Evolutionary conservation across 2,888 invertebrate species (phyloP).

Genomic region (Cephus nigrinus): DNA sequence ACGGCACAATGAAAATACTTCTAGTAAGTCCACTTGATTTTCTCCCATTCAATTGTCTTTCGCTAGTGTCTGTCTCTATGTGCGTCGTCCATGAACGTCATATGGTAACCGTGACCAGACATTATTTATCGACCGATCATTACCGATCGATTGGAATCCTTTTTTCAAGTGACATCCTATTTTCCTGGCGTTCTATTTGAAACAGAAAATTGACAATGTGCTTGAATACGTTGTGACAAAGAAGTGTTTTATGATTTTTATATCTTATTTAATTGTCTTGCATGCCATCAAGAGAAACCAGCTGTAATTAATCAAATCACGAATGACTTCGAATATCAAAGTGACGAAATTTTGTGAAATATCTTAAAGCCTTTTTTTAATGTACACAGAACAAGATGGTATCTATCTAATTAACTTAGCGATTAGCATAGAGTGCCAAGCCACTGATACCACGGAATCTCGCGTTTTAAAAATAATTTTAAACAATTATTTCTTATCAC

Average conservation of each 20-base stretch:
- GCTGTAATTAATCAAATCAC: background rate
- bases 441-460: background rate
- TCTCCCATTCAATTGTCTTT: conserved; percentile 1
- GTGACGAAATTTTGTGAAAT: background rate
- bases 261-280: background rate
- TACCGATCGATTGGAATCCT: background rate
- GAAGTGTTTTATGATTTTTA: conserved; percentile 1
- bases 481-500: background rate
- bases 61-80: background rate
- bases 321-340: too few species aligned
- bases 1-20: conserved; percentile 27
- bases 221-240: background rate
- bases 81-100: background rate
- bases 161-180: background rate
- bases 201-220: background rate
- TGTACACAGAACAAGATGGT: background rate
- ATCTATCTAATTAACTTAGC: background rate
- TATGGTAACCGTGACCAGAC: background rate
- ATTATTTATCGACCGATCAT: background rate
- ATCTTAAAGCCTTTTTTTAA: background rate
- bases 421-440: background rate
- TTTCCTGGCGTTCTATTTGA: background rate
- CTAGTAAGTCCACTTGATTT: conserved; percentile 29
- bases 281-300: background rate
- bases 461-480: background rate